Conservation (phyloP, 2,888 invertebrate species). For the Oegoconia quadripuncta region DNA sequence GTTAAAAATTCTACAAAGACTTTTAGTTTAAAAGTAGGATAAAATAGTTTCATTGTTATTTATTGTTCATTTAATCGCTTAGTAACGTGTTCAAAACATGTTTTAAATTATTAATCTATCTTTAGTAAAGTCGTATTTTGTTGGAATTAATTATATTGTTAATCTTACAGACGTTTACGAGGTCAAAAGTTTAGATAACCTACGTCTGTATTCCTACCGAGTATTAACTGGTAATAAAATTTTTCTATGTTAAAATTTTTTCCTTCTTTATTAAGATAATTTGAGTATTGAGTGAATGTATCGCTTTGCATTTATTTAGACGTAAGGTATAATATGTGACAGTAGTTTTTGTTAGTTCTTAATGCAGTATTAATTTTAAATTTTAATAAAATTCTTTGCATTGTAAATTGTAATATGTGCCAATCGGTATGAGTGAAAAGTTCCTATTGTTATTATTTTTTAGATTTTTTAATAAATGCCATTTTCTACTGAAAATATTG, state of each 20-base stretch:
- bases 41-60: too few species aligned
- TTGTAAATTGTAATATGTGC: conserved; percentile 5
- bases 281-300: conserved; percentile 24
- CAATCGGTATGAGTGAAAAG: conserved; percentile 21
- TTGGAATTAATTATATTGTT: conserved; percentile 16
- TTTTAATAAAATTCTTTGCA: conserved; percentile 4
- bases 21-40: too few species aligned
- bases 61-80: background rate
- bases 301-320: conserved; percentile 32
- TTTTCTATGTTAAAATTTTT: too few species aligned
- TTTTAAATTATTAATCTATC: conserved; percentile 9
- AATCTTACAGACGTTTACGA: conserved; percentile 18
- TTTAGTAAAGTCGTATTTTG: background rate
- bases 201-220: conserved; percentile 5
- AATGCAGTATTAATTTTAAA: conserved; percentile 24
- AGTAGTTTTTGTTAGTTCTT: conserved; percentile 12
- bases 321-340: conserved; percentile 10
- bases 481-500: conserved; percentile 17
- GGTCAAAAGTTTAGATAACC: conserved; percentile 11
- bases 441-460: conserved; percentile 31
- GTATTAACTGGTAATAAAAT: conserved; percentile 18
- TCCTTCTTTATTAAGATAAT: conserved; percentile 13
- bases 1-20: too few species aligned
- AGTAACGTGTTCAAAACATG: background rate
- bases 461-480: conserved; percentile 27